Base-by-base conservation (phyloP, 2,113 vertebrate genomes). In the Dipodomys stephensi region DNA sequence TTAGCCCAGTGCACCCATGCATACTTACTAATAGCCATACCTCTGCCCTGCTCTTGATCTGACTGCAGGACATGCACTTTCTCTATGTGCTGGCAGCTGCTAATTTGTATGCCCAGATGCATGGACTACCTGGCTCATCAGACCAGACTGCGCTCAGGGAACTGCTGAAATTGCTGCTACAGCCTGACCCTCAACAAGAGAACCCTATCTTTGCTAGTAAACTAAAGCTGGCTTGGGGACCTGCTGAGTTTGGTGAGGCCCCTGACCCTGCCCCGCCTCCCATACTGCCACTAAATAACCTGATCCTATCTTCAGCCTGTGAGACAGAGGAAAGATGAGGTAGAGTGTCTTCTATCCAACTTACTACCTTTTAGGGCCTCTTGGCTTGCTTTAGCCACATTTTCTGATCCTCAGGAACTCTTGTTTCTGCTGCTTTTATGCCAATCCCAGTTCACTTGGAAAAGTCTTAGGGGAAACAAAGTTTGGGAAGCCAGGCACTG, bases 71-170 rank as follows among this genome's bases (percentile, higher is more conserved):
- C 32, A 95, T 94, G 2, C 99, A 99, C 89, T 90, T 99, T 97
- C 98, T 98, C 4, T 99, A 98, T 27, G 87, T 99, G 60, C 68
- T 98, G 95, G 98, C 98, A 0, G 98, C 99, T 53, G 98, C 99
- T 62, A 98, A 98, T 92, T 98, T 99, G 62, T 99, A 98, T 27
- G 98, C 98, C 35, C 97, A 98, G 83, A 98, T 92, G 12, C 98
- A 99, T 13, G 96, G 97, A 4, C 96, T 99, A 19, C 27, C 76
- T 7, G 98, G 98, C 0, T 97, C 97, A 35, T 96, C 4, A 2
- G 98, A 99, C 90, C 20, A 0, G 1, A 79, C 0, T 0, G 91
- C 93, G 0, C 23, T 98, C 88, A 97, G 25, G 90, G 49, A 46
- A 3, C 78, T 97, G 44, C 97, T 99, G 76, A 65, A 65, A 64